phyloP scores from a whole-genome alignment of 2,797 vertebrate genomes.

The Crypturellus tataupa region DNA sequence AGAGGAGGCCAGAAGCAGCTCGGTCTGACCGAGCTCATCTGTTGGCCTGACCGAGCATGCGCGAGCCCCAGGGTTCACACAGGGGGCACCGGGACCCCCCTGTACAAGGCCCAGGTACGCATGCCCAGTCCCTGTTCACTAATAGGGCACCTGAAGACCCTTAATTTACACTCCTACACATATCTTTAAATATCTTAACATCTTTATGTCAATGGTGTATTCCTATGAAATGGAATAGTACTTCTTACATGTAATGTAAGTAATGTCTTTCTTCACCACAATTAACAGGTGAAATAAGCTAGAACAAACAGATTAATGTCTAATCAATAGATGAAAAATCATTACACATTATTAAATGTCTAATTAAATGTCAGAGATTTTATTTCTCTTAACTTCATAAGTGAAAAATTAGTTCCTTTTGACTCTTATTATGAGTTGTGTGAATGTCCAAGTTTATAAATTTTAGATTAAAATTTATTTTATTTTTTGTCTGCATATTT shows the following conservation, averaged over 20 bases:
- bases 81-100: too few species aligned
- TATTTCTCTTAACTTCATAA: neutral
- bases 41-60: too few species aligned
- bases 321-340: too few species aligned
- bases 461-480: neutral
- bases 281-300: accelerated
- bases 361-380: neutral
- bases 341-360: too few species aligned
- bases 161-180: too few species aligned
- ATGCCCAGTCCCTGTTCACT: too few species aligned
- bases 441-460: neutral
- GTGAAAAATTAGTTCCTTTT: neutral
- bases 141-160: too few species aligned
- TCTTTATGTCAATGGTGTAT: neutral
- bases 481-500: neutral
- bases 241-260: neutral
- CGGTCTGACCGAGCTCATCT: too few species aligned
- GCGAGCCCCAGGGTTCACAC: too few species aligned
- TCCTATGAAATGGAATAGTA: neutral
- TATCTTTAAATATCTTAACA: neutral
- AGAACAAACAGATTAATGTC: neutral
- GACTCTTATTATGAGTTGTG: neutral
- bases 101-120: too few species aligned
- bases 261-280: neutral
- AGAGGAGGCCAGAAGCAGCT: too few species aligned